phyloP scores from a whole-genome alignment of 2,888 invertebrate genomes.

The Polydesmus complanatus region DNA sequence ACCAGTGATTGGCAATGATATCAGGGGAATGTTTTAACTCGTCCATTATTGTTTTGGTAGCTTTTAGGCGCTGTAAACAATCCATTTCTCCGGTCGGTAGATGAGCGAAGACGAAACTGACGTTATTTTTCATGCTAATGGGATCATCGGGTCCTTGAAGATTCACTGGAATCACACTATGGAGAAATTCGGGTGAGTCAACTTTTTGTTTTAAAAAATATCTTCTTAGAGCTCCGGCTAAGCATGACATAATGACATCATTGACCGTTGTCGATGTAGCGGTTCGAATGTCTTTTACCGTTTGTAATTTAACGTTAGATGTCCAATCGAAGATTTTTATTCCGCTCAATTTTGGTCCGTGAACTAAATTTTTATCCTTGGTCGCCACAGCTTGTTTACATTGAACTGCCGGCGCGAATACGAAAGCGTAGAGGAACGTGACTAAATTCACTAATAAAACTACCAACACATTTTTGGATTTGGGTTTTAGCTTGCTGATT shows the following conservation, averaged over 20 bases:
- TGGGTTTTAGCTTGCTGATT: background rate
- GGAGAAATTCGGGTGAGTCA: background rate
- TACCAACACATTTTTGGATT: background rate
- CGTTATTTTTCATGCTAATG: slow-evolving; percentile 1
- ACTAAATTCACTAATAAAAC: background rate
- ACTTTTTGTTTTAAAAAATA: background rate
- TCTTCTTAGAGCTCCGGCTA: slow-evolving; percentile 3
- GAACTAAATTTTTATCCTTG: slow-evolving; percentile 1
- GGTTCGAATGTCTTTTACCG: slow-evolving; percentile 8
- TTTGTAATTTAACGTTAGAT: background rate
- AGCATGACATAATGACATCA: slow-evolving; percentile 6
- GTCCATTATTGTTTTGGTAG: slow-evolving; percentile 8
- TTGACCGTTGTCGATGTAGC: slow-evolving; percentile 7
- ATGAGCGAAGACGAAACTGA: slow-evolving; percentile 5
- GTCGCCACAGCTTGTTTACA: background rate
- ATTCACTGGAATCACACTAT: slow-evolving; percentile 3
- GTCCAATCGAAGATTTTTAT: slow-evolving; percentile 1
- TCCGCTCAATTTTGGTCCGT: slow-evolving; percentile 3
- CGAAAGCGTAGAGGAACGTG: background rate
- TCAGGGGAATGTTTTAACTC: slow-evolving; percentile 1
- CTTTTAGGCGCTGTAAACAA: background rate
- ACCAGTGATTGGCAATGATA: slow-evolving; percentile 4
- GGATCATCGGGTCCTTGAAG: background rate
- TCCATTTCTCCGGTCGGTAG: slow-evolving; percentile 3
- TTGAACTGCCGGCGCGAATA: slow-evolving; percentile 5